Conservation (phyloP, 92 coral and sea anemone species). For the Meandrina meandrites region DNA sequence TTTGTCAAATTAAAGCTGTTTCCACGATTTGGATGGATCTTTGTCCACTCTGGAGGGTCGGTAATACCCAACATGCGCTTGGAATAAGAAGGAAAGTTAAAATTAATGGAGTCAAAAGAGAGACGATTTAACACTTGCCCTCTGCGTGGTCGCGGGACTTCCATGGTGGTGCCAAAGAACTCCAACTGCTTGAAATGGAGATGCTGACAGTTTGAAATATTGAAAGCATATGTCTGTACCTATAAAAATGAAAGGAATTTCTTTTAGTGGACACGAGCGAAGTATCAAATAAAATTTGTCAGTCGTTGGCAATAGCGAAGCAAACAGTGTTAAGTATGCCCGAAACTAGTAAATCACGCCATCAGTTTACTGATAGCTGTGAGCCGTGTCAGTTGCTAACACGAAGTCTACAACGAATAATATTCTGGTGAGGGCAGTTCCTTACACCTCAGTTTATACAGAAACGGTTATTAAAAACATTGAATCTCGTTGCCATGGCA, state of each 20-base stretch:
- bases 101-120: constrained; percentile 60
- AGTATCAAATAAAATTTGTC: too few relatives aligned
- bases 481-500: too few relatives aligned
- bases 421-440: too few relatives aligned
- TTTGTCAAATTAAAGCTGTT: constrained; percentile 40
- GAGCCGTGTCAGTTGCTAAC: too few relatives aligned
- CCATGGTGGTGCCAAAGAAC: constrained; percentile 73
- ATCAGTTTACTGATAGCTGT: too few relatives aligned
- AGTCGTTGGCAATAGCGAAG: too few relatives aligned
- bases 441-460: too few relatives aligned
- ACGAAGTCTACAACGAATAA: too few relatives aligned
- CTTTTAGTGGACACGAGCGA: too few relatives aligned
- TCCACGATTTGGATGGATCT: constrained; percentile 40
- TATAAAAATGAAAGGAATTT: not conserved
- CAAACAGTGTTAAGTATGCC: too few relatives aligned
- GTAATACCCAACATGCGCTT: constrained; percentile 67
- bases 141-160: constrained; percentile 25
- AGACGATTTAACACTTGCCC: constrained; percentile 45
- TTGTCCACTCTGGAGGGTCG: constrained; percentile 71
- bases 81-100: constrained; percentile 75
- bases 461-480: too few relatives aligned
- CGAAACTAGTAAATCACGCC: too few relatives aligned
- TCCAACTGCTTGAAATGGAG: constrained; percentile 61
- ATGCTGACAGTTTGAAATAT: constrained; percentile 49
- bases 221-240: constrained; percentile 70